Base-by-base conservation (phyloP, 2,113 vertebrate species). In the Grus americana region DNA sequence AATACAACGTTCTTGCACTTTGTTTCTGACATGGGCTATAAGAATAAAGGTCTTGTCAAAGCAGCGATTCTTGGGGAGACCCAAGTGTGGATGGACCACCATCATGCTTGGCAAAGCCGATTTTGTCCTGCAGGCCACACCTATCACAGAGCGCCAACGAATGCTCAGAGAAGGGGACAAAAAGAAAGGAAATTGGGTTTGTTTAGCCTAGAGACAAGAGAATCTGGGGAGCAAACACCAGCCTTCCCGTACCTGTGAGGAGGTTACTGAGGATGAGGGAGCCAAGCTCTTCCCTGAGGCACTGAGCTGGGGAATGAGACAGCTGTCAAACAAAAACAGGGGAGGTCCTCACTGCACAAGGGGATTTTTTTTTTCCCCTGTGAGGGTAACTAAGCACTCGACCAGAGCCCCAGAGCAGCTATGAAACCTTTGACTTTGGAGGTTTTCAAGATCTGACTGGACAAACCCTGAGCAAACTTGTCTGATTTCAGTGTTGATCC, bases 81-180 rank as follows among this genome's bases (percentile, higher is more conserved):
- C 44, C 32, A 13, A 15, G 16, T 0, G 9, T 26, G 27, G 52
- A 54, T 15, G 14, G 52, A 81, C 40, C 36, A 46, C 16, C 29
- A 6, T 12, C 2, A 1, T 0, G 1, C 34, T 8, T 26, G 30
- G 68, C 73, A 55, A 61, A 22, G 76, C 3, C 65, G 23, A 5
- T 1, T 32, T 18, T 23, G 9, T 12, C 30, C 73, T 11, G 49
- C 1, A 27, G 50, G 46, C 9, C 52, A n/a, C 18, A 34, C 2
- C 9, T 8, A 19, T 5, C 9, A 2, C 30, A 20, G 63, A 21
- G 12, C 13, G 29, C 30, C n/a, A 38, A 15, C 3, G 38, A 36
- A 44, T 11, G 3, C 1, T 0, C 1, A 40, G 19, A n/a, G 40
- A 82, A n/a, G 13, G 66, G 67, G 27, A 36, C 11, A 46, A 30